Evolutionary conservation across 2,113 vertebrate species (phyloP).

Genomic region (Dromas ardeola): DNA sequence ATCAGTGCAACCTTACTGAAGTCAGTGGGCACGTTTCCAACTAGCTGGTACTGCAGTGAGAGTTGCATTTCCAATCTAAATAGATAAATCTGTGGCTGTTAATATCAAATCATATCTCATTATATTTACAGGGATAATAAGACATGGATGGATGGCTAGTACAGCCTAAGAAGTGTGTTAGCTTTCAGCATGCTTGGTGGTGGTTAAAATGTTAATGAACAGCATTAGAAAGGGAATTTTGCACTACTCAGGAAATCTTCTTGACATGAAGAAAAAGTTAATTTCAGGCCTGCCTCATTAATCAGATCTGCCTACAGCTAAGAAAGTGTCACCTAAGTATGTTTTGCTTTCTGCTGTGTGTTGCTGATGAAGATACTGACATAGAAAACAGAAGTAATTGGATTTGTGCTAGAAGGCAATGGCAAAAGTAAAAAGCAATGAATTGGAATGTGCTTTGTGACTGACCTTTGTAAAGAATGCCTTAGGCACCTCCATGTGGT

Average conservation of each 20-base stretch:
- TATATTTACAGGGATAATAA: slow-evolving; percentile 71
- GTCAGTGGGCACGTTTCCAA: background rate
- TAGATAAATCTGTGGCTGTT: slow-evolving; percentile 40
- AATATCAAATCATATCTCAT: slow-evolving; percentile 68
- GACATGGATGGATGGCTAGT: slow-evolving; percentile 53
- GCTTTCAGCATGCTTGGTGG: slow-evolving; percentile 43
- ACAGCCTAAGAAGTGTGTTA: slow-evolving; percentile 23
- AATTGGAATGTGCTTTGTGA: slow-evolving; percentile 21
- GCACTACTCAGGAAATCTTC: slow-evolving; percentile 27
- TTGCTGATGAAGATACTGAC: slow-evolving; percentile 63
- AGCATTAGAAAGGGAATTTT: slow-evolving; percentile 41
- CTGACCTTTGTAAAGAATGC: slow-evolving; percentile 66
- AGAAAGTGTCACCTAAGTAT: slow-evolving; percentile 60
- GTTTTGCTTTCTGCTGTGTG: slow-evolving; percentile 53
- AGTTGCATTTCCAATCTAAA: slow-evolving; percentile 18
- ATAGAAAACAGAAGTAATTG: slow-evolving; percentile 66
- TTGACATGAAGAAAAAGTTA: slow-evolving; percentile 60
- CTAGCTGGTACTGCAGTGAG: background rate
- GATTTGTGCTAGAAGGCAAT: slow-evolving; percentile 32
- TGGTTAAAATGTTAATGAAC: slow-evolving; percentile 65
- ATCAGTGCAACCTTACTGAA: background rate
- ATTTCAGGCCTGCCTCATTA: slow-evolving; percentile 77
- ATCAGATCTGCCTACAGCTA: slow-evolving; percentile 70
- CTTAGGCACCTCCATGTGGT: slow-evolving; percentile 25
- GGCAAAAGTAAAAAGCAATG: background rate